A percentile compares a stretch with the other conserved stretches of the same genome.
Evolutionary conservation across 2,888 invertebrate species (phyloP).

Genomic region (Physocephala rufipes): DNA sequence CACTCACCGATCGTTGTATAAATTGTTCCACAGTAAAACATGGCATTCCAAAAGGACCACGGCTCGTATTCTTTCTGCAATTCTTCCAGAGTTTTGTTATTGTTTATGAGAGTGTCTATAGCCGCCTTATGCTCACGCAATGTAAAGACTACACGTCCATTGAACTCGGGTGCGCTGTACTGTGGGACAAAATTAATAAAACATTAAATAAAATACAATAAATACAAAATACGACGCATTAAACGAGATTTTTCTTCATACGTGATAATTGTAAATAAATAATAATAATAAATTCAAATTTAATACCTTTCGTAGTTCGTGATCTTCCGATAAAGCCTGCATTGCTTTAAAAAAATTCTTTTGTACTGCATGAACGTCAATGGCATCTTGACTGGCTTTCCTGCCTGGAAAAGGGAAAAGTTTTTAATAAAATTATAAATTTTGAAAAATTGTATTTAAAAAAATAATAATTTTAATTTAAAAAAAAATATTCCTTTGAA

Average conservation of each 20-base stretch:
- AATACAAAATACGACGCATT: no score
- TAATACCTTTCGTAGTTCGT: slow-evolving; percentile 55
- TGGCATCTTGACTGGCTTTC: slow-evolving; percentile 43
- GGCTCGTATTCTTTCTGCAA: slow-evolving; percentile 65
- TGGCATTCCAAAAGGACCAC: slow-evolving; percentile 87
- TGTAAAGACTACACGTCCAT: slow-evolving; percentile 66
- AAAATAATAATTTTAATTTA: background rate
- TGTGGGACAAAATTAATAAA: slow-evolving; percentile 29
- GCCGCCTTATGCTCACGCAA: slow-evolving; percentile 70
- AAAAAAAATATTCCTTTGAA: background rate
- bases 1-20: slow-evolving; percentile 88
- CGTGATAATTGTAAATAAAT: background rate
- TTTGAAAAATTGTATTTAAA: background rate
- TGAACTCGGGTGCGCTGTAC: slow-evolving; percentile 64
- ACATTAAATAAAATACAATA: no score
- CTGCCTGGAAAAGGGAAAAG: slow-evolving; percentile 44
- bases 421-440: background rate
- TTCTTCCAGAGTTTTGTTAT: slow-evolving; percentile 50
- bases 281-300: background rate
- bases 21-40: slow-evolving; percentile 88
- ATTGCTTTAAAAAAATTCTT: slow-evolving; percentile 57
- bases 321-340: slow-evolving; percentile 59
- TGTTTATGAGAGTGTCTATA: slow-evolving; percentile 52
- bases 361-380: slow-evolving; percentile 47
- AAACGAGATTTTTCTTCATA: background rate